Percentiles rank a stretch among this genome's conserved stretches.
phyloP scores from a whole-genome alignment of 2,888 invertebrate genomes.

The Pogonocherus hispidulus region DNA sequence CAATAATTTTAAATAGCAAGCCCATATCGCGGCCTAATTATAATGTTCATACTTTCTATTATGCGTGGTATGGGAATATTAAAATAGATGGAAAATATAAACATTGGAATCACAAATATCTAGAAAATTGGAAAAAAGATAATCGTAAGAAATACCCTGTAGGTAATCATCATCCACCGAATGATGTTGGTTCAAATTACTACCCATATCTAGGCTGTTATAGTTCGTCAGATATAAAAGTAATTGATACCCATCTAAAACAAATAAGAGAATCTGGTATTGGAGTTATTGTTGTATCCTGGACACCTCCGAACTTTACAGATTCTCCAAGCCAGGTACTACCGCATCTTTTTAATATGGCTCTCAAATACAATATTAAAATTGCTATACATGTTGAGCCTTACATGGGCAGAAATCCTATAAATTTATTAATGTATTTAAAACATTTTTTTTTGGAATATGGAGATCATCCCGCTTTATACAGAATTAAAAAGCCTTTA shows the following conservation, averaged over 20 bases:
- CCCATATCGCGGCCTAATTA: slow-evolving; percentile 54
- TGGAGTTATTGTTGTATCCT: slow-evolving; percentile 71
- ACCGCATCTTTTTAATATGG: slow-evolving; percentile 59
- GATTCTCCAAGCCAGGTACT: slow-evolving; percentile 60
- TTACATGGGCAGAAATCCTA: slow-evolving; percentile 70
- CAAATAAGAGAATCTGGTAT: slow-evolving; percentile 69
- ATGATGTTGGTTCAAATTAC: slow-evolving; percentile 71
- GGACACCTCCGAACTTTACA: slow-evolving; percentile 69
- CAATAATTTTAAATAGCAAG: slow-evolving; percentile 53
- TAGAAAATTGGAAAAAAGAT: slow-evolving; percentile 63
- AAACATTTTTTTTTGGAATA: slow-evolving; percentile 68
- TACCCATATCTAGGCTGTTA: slow-evolving; percentile 72
- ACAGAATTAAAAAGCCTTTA: slow-evolving; percentile 65
- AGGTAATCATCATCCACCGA: slow-evolving; percentile 71
- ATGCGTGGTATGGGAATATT: slow-evolving; percentile 59
- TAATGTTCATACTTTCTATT: slow-evolving; percentile 60
- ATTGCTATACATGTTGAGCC: slow-evolving; percentile 74
- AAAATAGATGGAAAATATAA: slow-evolving; percentile 60
- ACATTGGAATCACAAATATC: slow-evolving; percentile 64
- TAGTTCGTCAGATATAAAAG: slow-evolving; percentile 69
- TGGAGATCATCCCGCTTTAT: slow-evolving; percentile 72
- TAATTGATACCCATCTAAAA: slow-evolving; percentile 70
- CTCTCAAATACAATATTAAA: slow-evolving; percentile 68
- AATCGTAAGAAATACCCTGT: slow-evolving; percentile 68
- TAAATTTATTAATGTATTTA: slow-evolving; percentile 68